Percentiles rank a stretch among this genome's conserved stretches.
Evolutionary conservation across 2,113 vertebrate genomes (phyloP).

Genomic region (Oreochromis aureus): DNA sequence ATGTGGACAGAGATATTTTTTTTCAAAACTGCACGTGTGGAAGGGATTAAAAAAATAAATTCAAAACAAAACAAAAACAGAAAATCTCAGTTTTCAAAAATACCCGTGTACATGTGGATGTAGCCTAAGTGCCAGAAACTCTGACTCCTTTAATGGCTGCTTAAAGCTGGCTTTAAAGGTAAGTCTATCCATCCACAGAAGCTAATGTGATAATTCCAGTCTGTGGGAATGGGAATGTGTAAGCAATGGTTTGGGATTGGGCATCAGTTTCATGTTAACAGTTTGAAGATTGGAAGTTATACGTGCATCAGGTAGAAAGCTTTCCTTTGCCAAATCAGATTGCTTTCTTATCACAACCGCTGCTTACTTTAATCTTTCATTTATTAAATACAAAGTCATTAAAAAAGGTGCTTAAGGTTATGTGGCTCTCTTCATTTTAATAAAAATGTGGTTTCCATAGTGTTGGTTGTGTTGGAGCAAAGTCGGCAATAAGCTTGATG

Average conservation of each 20-base stretch:
- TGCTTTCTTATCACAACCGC: background rate
- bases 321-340: background rate
- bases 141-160: too few relatives aligned
- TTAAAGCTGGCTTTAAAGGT: background rate
- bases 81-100: too few relatives aligned
- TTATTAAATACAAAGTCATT: too few relatives aligned
- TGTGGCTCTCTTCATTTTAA: background rate
- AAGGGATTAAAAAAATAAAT: too few relatives aligned
- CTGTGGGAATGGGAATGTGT: background rate
- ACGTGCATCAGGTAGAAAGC: background rate
- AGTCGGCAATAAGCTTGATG: too few relatives aligned
- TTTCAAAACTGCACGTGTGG: too few relatives aligned
- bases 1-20: too few relatives aligned
- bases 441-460: background rate
- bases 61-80: too few relatives aligned
- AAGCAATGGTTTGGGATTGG: background rate
- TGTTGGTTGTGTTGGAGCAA: background rate
- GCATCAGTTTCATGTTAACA: background rate
- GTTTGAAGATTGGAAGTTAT: background rate
- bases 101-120: too few relatives aligned
- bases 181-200: too few relatives aligned
- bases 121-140: background rate
- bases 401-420: background rate
- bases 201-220: background rate
- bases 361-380: background rate